Conservation (phyloP, 2,797 vertebrate species). For the Sebastes diaconus region DNA sequence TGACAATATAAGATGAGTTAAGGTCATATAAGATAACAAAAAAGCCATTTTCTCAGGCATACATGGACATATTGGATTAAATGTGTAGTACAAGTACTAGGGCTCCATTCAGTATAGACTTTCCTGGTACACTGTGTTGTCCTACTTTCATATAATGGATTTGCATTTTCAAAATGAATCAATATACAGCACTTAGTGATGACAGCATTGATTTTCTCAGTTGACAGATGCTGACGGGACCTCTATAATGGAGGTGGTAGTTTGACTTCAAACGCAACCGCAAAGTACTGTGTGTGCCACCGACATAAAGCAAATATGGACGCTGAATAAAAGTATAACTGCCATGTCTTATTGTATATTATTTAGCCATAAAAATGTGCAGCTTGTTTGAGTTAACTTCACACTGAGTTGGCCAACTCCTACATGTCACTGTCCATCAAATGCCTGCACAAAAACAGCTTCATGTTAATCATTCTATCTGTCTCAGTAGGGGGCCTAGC, state of each 20-base stretch:
- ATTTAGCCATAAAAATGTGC: neutral
- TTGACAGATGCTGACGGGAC: slow-evolving; percentile 3
- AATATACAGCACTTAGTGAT: slow-evolving; percentile 40
- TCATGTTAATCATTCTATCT: neutral
- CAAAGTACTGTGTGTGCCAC: neutral
- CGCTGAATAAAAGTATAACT: neutral
- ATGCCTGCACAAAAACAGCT: neutral
- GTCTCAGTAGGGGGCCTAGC: neutral
- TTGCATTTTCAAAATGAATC: slow-evolving; percentile 14
- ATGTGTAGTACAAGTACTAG: neutral
- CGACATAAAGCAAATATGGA: neutral
- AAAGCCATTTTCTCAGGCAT: neutral
- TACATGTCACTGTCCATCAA: neutral
- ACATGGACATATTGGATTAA: neutral
- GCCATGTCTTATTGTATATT: neutral
- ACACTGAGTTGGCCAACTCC: neutral
- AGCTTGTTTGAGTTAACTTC: neutral
- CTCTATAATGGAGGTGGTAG: neutral
- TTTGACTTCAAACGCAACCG: neutral
- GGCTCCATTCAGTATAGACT: neutral
- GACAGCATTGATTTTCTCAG: slow-evolving; percentile 9
- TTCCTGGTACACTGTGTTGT: neutral
- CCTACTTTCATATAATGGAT: slow-evolving; percentile 34
- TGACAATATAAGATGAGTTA: neutral
- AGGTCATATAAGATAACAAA: neutral